Conservation (phyloP, 2,888 invertebrate genomes). For the Ramazzottius varieornatus region DNA sequence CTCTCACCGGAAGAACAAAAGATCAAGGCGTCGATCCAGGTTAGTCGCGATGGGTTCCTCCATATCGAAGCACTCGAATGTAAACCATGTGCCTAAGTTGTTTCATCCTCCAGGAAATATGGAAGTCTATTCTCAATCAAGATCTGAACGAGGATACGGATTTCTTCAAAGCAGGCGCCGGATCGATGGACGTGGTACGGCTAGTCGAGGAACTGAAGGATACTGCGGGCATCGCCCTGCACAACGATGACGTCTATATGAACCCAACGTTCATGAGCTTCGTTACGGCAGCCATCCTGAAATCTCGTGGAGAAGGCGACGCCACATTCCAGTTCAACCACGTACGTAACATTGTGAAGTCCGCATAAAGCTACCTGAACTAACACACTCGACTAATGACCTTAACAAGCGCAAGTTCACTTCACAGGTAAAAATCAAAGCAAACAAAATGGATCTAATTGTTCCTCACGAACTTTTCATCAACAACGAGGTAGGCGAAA, state of each 20-base stretch:
- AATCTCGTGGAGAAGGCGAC: slow-evolving; percentile 34
- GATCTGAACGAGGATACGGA: slow-evolving; percentile 51
- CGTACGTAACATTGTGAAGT: slow-evolving; percentile 22
- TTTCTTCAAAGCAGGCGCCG: slow-evolving; percentile 80
- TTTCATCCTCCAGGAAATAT: slow-evolving; percentile 34
- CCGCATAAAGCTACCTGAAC: not conserved
- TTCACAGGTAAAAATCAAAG: slow-evolving; percentile 32
- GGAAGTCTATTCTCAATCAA: slow-evolving; percentile 55
- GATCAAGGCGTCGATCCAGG: slow-evolving; percentile 32
- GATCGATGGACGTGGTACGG: slow-evolving; percentile 86
- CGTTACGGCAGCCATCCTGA: slow-evolving; percentile 35
- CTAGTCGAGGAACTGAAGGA: slow-evolving; percentile 76
- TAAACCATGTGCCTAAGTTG: too few relatives aligned
- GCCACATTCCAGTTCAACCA: slow-evolving; percentile 38
- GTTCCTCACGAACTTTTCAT: slow-evolving; percentile 76
- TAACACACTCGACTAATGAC: not conserved
- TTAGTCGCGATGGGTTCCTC: too few relatives aligned
- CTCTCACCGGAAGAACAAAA: slow-evolving; percentile 34
- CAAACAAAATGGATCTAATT: slow-evolving; percentile 53
- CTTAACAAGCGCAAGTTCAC: not conserved
- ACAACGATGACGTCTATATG: slow-evolving; percentile 76
- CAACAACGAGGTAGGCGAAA: slow-evolving; percentile 63
- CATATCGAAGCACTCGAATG: too few relatives aligned
- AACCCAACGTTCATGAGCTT: slow-evolving; percentile 64
- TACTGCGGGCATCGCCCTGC: slow-evolving; percentile 36